Conservation (phyloP, 2,797 vertebrate species). For the Dipus sagitta region DNA sequence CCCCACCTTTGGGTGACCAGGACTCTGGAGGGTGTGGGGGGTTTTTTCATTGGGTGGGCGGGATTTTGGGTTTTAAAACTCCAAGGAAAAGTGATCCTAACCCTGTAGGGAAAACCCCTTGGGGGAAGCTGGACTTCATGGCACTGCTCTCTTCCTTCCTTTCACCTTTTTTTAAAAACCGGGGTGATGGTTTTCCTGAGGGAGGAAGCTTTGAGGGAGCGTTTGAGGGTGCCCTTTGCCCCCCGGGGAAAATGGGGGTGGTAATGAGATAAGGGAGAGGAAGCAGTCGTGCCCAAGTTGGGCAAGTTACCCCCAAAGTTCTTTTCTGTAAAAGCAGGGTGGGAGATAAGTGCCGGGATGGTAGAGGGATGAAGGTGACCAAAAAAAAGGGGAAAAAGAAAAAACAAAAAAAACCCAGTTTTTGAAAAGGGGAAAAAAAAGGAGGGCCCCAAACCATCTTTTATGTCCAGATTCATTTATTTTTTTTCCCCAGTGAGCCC, state of each 20-base stretch:
- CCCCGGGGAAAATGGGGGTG: constrained; percentile 61
- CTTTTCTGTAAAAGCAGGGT: background rate
- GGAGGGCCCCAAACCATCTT: background rate
- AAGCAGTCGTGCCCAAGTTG: background rate
- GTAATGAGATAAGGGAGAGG: constrained; percentile 63
- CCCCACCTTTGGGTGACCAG: background rate
- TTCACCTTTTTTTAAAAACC: background rate
- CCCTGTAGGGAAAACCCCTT: rapidly evolving
- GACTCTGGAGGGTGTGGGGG: background rate
- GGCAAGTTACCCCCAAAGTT: background rate
- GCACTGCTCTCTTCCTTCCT: background rate
- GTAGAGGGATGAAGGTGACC: background rate
- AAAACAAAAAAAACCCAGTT: too few relatives aligned
- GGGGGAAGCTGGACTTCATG: background rate
- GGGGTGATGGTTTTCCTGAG: constrained; percentile 37
- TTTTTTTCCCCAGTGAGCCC: background rate
- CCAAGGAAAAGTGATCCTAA: background rate
- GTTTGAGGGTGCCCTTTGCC: constrained; percentile 57
- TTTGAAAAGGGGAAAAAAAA: background rate
- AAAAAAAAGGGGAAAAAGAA: too few relatives aligned
- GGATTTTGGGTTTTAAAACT: background rate
- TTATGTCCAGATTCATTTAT: too few relatives aligned
- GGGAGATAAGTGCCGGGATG: background rate
- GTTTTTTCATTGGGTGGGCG: background rate
- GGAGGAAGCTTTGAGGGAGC: background rate